A percentile compares a stretch with the other conserved stretches of the same genome.
Conservation (phyloP, 2,113 vertebrate genomes). For the Prinia subflava region DNA sequence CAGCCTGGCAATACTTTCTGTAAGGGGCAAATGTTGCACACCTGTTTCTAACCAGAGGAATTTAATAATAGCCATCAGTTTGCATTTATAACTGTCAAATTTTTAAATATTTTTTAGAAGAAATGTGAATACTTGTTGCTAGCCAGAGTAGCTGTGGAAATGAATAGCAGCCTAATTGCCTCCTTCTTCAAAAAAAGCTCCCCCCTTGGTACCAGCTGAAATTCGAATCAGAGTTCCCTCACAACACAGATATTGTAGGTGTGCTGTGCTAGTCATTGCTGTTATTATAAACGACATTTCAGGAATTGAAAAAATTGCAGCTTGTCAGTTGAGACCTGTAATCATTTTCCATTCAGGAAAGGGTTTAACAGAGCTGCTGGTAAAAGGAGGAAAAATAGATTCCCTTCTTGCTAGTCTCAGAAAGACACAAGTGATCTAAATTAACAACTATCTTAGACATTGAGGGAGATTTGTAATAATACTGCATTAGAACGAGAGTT, state of each 20-base stretch:
- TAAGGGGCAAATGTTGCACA: neutral
- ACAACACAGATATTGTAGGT: neutral
- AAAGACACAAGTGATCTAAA: slow-evolving; percentile 21
- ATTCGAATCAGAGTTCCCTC: slow-evolving; percentile 33
- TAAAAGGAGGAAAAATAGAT: neutral
- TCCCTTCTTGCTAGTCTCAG: neutral
- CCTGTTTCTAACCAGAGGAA: neutral
- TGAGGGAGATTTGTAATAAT: neutral
- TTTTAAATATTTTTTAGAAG: neutral
- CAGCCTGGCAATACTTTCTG: neutral
- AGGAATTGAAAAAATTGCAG: slow-evolving; percentile 24
- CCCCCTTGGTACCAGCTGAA: neutral
- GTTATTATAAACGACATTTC: slow-evolving; percentile 38
- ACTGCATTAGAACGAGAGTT: neutral
- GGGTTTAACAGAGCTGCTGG: slow-evolving; percentile 27
- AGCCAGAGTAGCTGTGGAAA: neutral
- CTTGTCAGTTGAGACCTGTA: slow-evolving; percentile 45
- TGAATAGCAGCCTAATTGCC: neutral
- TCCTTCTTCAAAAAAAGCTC: neutral
- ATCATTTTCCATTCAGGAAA: slow-evolving; percentile 43
- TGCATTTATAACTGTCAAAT: neutral
- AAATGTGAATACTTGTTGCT: neutral
- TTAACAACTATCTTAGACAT: slow-evolving; percentile 22
- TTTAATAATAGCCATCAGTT: neutral
- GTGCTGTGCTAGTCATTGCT: slow-evolving; percentile 22